A percentile compares a stretch with the other conserved stretches of the same genome.
phyloP scores from a whole-genome alignment of 2,113 vertebrate genomes.

The Crotalus helleri region DNA sequence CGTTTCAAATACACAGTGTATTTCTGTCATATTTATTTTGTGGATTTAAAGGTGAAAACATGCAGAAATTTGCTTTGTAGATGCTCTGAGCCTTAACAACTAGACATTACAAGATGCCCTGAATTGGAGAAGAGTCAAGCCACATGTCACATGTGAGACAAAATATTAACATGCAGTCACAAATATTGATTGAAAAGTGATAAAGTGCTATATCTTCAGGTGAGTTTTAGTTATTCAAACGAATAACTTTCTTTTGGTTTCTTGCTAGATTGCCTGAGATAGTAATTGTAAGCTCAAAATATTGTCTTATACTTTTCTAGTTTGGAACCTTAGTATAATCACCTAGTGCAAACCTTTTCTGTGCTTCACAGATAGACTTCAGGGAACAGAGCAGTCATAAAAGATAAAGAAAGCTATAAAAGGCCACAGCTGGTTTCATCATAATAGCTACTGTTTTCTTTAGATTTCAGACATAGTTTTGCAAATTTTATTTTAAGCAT shows the following conservation, averaged over 20 bases:
- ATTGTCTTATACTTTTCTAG: slow-evolving; percentile 69
- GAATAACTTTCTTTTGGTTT: slow-evolving; percentile 63
- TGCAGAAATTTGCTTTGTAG: neutral
- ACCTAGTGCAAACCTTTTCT: slow-evolving; percentile 68
- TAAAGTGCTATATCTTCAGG: slow-evolving; percentile 52
- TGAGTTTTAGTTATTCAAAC: slow-evolving; percentile 58
- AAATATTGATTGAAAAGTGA: slow-evolving; percentile 49
- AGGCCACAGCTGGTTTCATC: slow-evolving; percentile 46
- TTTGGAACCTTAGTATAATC: slow-evolving; percentile 63
- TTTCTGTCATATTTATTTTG: neutral
- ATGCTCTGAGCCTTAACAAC: neutral
- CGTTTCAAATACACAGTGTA: neutral
- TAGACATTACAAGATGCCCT: slow-evolving; percentile 16
- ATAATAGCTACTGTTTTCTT: slow-evolving; percentile 61
- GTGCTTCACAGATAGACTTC: slow-evolving; percentile 61
- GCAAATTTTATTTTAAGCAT: slow-evolving; percentile 57
- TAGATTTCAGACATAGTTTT: slow-evolving; percentile 52
- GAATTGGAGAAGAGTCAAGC: slow-evolving; percentile 24
- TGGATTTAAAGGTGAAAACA: neutral
- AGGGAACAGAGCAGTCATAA: slow-evolving; percentile 58
- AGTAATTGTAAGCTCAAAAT: slow-evolving; percentile 69
- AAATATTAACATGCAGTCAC: slow-evolving; percentile 48
- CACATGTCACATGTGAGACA: slow-evolving; percentile 11
- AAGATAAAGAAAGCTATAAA: slow-evolving; percentile 56
- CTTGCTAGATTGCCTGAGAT: slow-evolving; percentile 59